These are phyloP conservation scores for Piscicola geometra DNA, from an alignment of 2,888 invertebrate species.

Conservation along the genomic window DNA sequence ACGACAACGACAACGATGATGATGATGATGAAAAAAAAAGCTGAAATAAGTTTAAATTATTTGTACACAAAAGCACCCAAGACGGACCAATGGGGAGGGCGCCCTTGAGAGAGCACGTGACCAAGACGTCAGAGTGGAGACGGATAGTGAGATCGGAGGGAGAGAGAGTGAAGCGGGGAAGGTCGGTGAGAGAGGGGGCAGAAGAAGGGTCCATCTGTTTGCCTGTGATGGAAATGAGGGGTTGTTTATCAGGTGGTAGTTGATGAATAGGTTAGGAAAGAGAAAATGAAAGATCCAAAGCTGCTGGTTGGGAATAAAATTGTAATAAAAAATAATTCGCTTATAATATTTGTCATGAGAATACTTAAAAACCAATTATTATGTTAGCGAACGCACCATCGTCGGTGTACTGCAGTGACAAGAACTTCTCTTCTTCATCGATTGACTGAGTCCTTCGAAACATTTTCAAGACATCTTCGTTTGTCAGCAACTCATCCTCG, in stretches of 20 bases:
- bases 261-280: too few species aligned
- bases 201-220: not conserved
- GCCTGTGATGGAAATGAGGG: constrained; percentile 1
- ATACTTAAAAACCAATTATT: too few species aligned
- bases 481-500: not conserved
- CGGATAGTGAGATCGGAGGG: not conserved
- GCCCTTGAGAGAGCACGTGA: not conserved
- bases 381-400: too few species aligned
- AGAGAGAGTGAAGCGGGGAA: not conserved
- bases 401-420: not conserved
- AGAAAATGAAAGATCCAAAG: too few species aligned
- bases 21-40: too few species aligned
- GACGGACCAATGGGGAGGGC: not conserved
- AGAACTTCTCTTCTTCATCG: constrained; percentile 8
- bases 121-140: not conserved
- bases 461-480: not conserved
- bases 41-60: too few species aligned
- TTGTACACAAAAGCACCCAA: too few species aligned
- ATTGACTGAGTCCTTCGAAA: constrained; percentile 4
- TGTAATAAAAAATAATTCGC: too few species aligned
- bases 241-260: constrained; percentile 40
- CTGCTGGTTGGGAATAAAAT: too few species aligned
- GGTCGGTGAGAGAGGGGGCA: not conserved
- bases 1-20: not conserved
- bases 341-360: too few species aligned